These are phyloP conservation scores for Latheticus oryzae DNA, from an alignment of 2,888 invertebrate genomes.

Conservation along the genomic window DNA sequence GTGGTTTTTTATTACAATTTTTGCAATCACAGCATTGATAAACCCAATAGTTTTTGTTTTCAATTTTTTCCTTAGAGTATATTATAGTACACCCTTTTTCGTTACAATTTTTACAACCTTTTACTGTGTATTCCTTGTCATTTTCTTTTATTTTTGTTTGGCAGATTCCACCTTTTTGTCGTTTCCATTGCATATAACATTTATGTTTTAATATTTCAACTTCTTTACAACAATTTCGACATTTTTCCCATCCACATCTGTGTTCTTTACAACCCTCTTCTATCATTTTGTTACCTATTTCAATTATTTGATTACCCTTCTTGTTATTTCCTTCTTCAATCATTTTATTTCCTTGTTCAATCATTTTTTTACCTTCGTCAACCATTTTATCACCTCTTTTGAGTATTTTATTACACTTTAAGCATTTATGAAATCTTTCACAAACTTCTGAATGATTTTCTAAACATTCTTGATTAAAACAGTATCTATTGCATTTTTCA, in stretches of 20 bases:
- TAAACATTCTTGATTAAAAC: slow-evolving; percentile 21
- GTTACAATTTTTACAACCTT: slow-evolving; percentile 28
- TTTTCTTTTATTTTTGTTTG: slow-evolving; percentile 22
- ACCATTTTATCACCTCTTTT: slow-evolving; percentile 15
- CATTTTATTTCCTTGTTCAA: slow-evolving; percentile 12
- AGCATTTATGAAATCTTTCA: slow-evolving; percentile 25
- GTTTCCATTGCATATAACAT: slow-evolving; percentile 32
- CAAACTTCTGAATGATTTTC: no score
- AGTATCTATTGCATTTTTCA: slow-evolving; percentile 18
- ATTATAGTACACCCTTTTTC: slow-evolving; percentile 21
- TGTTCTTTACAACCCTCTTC: slow-evolving; percentile 29
- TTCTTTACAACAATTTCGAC: slow-evolving; percentile 29
- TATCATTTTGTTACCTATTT: slow-evolving; percentile 33
- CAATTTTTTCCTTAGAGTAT: slow-evolving; percentile 10
- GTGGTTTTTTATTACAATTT: slow-evolving; percentile 18
- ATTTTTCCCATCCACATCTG: slow-evolving; percentile 30
- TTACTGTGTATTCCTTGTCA: slow-evolving; percentile 26
- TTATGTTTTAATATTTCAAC: slow-evolving; percentile 27
- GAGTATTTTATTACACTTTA: slow-evolving; percentile 25
- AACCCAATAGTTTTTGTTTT: slow-evolving; percentile 6
- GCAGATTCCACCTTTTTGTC: slow-evolving; percentile 29
- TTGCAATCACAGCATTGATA: no score
- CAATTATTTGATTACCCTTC: slow-evolving; percentile 24
- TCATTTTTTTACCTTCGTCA: slow-evolving; percentile 9
- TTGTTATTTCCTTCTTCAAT: slow-evolving; percentile 21